Base-by-base conservation (phyloP, 2,113 vertebrate species). In the Anarrhichthys ocellatus region DNA sequence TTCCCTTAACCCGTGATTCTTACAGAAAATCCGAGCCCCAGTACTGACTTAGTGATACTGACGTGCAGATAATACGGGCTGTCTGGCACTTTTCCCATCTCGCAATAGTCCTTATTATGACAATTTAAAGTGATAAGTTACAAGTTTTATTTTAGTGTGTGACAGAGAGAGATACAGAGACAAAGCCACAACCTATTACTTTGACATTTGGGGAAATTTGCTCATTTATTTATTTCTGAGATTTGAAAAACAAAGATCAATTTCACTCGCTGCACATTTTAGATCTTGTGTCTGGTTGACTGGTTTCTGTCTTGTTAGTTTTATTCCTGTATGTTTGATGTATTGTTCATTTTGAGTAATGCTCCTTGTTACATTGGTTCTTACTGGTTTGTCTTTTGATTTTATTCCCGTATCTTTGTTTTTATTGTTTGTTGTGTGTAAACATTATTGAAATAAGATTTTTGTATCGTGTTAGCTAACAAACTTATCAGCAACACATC, bases 1-100 rank as follows among this genome's bases (percentile, higher is more conserved):
- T 66, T 84, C 52, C 54, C 50, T 63, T 75, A 56, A 82, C 54
- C n/a, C 20, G 34, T 79, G 62, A 67, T 78, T 77, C 24, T 66
- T 36, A 32, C 32, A 22, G 14, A 82, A 82, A 54, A 15, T 46
- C 42, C 8, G 5, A 78, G 38, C 62, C 42, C 15, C 38, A 73
- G 40, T 18, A 9, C 9, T 50, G 36, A 63, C 18, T 61, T 42
- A 42, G 56, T 80, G 15, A 76, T 17, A 14, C 44, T 34, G 58
- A 59, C 59, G 20, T 69, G 32, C 11, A 42, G 34, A 71, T 62
- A 52, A 66, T 73, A 32, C 20, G 24, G 17, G 46, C n/a, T 64
- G 10, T 65, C 54, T 75, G 78, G 14, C 36, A 34, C 69, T 58
- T 73, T 66, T 67, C 50, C n/a, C 29, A 18, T 58, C 27, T 68